phyloP scores from a whole-genome alignment of 37 sponge, comb jelly and placozoan species.

The Corticium candelabrum region DNA sequence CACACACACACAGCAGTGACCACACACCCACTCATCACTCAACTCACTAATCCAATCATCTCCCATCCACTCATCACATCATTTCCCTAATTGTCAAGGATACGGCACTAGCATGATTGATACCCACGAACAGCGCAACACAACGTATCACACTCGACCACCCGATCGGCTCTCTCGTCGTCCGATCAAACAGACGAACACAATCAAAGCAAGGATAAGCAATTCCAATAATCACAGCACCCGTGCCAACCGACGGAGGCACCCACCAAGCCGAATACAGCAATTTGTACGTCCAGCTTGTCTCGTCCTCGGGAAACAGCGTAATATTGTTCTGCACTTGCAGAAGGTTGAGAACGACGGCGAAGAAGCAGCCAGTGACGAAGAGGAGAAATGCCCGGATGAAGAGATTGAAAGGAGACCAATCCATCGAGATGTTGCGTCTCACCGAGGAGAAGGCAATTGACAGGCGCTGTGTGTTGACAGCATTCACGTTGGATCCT shows the following conservation, averaged over 20 bases:
- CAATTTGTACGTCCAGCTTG: slow-evolving; percentile 12
- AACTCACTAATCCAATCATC: not conserved
- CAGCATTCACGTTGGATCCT: no score
- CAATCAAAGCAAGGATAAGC: slow-evolving; percentile 3
- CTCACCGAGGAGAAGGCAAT: no score
- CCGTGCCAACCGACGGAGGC: slow-evolving; percentile 42
- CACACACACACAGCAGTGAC: no score
- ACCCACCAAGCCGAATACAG: slow-evolving; percentile 33
- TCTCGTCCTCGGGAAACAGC: not conserved
- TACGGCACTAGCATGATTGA: slow-evolving; percentile 87
- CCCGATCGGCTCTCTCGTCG: not conserved
- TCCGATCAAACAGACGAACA: not conserved
- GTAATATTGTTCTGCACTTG: slow-evolving; percentile 39
- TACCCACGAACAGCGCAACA: slow-evolving; percentile 84
- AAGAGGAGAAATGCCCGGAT: slow-evolving; percentile 7
- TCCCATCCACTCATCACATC: no score
- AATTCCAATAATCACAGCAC: slow-evolving; percentile 40
- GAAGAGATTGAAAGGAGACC: no score
- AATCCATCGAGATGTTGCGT: no score
- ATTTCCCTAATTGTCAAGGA: no score
- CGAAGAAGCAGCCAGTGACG: slow-evolving; percentile 30
- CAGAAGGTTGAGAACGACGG: slow-evolving; percentile 46
- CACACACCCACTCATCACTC: not conserved
- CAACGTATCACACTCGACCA: slow-evolving; percentile 69
- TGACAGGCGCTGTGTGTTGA: no score